These are phyloP conservation scores for Sesia bembeciformis DNA, from an alignment of 2,888 invertebrate genomes.

Conservation along the genomic window DNA sequence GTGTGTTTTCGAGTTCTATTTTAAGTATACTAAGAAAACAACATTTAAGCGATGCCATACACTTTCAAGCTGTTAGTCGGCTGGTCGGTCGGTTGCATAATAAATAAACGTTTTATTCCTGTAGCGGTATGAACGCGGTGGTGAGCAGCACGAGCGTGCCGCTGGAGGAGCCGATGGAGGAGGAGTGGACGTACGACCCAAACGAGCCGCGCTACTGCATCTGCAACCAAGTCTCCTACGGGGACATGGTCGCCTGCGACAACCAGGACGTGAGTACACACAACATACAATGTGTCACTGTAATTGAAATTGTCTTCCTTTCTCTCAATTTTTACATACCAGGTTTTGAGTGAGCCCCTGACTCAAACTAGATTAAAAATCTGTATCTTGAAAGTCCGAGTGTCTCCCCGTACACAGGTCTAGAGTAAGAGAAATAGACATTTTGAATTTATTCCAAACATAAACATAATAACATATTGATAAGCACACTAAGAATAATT, in stretches of 20 bases:
- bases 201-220: conserved; percentile 96
- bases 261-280: conserved; percentile 88
- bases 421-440: too few relatives aligned
- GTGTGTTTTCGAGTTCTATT: not conserved
- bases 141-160: conserved; percentile 52
- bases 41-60: not conserved
- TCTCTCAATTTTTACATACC: not conserved
- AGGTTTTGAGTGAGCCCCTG: too few relatives aligned
- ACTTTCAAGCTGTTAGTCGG: not conserved
- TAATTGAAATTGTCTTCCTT: not conserved
- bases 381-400: too few relatives aligned
- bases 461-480: too few relatives aligned
- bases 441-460: too few relatives aligned
- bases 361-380: too few relatives aligned
- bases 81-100: not conserved
- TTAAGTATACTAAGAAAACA: not conserved
- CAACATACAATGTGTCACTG: not conserved
- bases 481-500: too few relatives aligned
- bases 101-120: not conserved
- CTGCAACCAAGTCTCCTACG: conserved; percentile 97
- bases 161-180: conserved; percentile 72
- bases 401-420: too few relatives aligned
- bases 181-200: conserved; percentile 95
- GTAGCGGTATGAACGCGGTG: conserved; percentile 63
- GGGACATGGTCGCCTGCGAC: conserved; percentile 99